phyloP scores from a whole-genome alignment of 2,797 vertebrate genomes.

The Pagetopsis macropterus region DNA sequence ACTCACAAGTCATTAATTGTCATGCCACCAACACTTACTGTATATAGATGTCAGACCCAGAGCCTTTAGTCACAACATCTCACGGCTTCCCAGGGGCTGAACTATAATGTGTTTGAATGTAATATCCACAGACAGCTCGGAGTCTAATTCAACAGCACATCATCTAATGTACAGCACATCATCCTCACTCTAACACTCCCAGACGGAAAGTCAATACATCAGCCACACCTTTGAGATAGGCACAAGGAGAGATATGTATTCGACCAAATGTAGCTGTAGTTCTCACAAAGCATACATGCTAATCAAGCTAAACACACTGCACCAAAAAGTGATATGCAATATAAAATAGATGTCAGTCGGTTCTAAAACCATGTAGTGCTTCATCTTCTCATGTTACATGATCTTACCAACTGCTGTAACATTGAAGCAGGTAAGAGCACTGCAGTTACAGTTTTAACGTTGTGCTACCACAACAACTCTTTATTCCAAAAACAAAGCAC shows the following conservation, averaged over 20 bases:
- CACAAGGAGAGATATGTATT: conserved; percentile 36
- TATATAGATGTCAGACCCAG: neutral
- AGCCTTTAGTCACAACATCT: conserved; percentile 33
- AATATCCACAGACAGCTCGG: conserved; percentile 62
- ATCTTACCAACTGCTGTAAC: neutral
- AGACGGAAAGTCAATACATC: conserved; percentile 60
- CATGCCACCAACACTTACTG: conserved; percentile 16
- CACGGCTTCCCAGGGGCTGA: conserved; percentile 18
- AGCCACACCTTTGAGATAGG: conserved; percentile 31
- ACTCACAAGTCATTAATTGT: conserved; percentile 30
- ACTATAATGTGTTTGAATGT: conserved; percentile 46
- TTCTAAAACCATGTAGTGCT: neutral
- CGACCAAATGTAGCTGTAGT: conserved; percentile 21
- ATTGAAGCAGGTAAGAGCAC: neutral
- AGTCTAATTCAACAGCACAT: conserved; percentile 59
- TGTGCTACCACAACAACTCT: neutral
- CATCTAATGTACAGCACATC: conserved; percentile 52
- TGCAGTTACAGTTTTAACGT: neutral
- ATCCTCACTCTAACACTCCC: conserved; percentile 45
- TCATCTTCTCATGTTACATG: neutral
- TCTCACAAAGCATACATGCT: conserved; percentile 1
- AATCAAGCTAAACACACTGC: conserved; percentile 14
- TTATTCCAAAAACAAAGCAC: conserved; percentile 5
- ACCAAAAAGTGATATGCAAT: conserved; percentile 11
- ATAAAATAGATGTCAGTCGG: conserved; percentile 16